These are phyloP conservation scores for Silurus meridionalis DNA, from an alignment of 2,113 vertebrate genomes.

Conservation along the genomic window DNA sequence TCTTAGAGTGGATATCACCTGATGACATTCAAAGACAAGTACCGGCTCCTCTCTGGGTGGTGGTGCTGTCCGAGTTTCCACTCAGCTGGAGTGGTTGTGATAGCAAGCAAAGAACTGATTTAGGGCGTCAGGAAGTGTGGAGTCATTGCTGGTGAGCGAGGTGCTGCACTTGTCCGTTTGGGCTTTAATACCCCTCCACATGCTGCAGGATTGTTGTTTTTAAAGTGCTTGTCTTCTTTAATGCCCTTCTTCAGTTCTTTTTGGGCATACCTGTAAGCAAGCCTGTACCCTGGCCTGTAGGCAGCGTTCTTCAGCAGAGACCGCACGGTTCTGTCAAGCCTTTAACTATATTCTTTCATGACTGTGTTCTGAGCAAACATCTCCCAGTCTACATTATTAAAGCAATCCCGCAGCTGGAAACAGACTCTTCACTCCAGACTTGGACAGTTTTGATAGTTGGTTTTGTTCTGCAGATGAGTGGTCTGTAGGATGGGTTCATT, in stretches of 20 bases:
- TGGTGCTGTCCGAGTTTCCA: not conserved
- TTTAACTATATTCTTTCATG: too few species aligned
- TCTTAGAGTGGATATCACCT: not conserved
- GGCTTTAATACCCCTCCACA: slow-evolving; percentile 24
- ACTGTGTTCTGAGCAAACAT: too few species aligned
- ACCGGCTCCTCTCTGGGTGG: not conserved
- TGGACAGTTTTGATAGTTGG: not conserved
- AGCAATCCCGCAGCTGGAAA: not conserved
- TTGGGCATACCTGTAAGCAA: not conserved
- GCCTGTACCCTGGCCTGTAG: slow-evolving; percentile 16
- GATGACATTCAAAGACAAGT: not conserved
- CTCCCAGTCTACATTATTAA: slow-evolving; percentile 3
- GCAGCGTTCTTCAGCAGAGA: not conserved
- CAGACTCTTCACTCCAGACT: not conserved
- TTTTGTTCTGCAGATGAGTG: not conserved
- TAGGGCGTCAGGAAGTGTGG: not conserved
- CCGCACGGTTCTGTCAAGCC: slow-evolving; percentile 16
- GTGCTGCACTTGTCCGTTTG: slow-evolving; percentile 17
- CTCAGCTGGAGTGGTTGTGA: not conserved
- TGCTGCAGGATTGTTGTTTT: not conserved
- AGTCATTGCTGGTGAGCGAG: not conserved
- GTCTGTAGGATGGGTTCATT: not conserved
- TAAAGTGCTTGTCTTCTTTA: not conserved
- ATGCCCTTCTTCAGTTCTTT: not conserved
- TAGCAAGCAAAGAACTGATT: not conserved